Conservation (phyloP, 2,888 invertebrate genomes). For the Trachelus iudaicus region DNA sequence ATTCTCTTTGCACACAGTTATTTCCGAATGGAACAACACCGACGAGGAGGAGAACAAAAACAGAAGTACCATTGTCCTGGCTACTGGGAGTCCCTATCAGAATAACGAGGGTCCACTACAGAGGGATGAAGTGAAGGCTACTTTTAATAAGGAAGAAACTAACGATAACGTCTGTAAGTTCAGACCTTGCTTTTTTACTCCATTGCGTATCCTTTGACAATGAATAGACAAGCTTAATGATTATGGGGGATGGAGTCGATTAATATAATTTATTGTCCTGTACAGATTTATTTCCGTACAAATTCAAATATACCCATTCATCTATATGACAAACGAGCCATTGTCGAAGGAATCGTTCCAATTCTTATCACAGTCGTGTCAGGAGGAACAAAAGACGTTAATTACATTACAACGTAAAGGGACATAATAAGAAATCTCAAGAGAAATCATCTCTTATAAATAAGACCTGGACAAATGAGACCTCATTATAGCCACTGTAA, state of each 20-base stretch:
- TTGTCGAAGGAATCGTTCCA: too few relatives aligned
- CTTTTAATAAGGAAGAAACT: constrained; percentile 69
- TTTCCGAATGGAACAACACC: constrained; percentile 72
- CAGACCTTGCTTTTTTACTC: constrained; percentile 21
- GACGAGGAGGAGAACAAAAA: constrained; percentile 70
- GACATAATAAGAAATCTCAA: background rate
- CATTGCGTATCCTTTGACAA: background rate
- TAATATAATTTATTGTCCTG: background rate
- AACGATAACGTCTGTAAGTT: constrained; percentile 63
- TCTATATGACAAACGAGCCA: background rate
- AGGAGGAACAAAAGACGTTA: background rate
- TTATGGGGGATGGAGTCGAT: background rate
- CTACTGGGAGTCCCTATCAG: constrained; percentile 66
- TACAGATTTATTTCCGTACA: background rate
- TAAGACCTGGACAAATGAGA: background rate
- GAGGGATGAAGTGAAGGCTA: constrained; percentile 76
- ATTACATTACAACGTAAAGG: background rate
- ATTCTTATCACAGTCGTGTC: background rate
- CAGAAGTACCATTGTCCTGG: constrained; percentile 58
- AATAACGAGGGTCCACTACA: constrained; percentile 75
- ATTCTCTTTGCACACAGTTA: constrained; percentile 40
- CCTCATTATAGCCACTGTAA: background rate
- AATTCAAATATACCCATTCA: background rate
- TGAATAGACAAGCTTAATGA: background rate
- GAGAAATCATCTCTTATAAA: background rate